Conservation (phyloP, 2,888 invertebrate genomes). For the Seira musarum region DNA sequence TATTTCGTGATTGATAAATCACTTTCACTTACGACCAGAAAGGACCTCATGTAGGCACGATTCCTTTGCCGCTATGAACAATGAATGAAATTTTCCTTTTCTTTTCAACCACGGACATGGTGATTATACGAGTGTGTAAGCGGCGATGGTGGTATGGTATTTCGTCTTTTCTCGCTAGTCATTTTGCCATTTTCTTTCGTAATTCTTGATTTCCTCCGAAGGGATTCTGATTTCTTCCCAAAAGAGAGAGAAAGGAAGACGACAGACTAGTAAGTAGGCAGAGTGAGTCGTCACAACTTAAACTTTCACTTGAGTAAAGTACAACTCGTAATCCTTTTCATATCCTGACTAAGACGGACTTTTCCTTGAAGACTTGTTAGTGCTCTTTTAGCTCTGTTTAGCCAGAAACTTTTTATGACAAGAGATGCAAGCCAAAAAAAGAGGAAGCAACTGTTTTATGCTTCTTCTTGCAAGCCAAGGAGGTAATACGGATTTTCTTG, state of each 20-base stretch:
- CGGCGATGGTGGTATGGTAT: constrained; percentile 13
- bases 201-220: constrained; percentile 52
- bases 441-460: neutral
- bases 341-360: neutral
- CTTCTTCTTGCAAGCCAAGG: neutral
- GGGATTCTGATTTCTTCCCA: constrained; percentile 39
- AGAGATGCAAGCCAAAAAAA: too few relatives aligned
- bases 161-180: constrained; percentile 35
- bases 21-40: constrained; percentile 48
- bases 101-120: constrained; percentile 1
- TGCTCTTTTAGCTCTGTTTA: constrained; percentile 9
- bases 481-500: neutral
- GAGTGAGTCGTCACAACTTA: too few relatives aligned
- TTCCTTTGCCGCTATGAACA: neutral
- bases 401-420: too few relatives aligned
- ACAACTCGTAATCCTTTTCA: too few relatives aligned
- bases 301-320: too few relatives aligned
- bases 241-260: constrained; percentile 1
- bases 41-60: too few relatives aligned
- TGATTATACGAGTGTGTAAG: too few relatives aligned
- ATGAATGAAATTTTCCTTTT: neutral
- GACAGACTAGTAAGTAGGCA: too few relatives aligned
- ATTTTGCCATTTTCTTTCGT: constrained; percentile 35
- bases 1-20: constrained; percentile 62
- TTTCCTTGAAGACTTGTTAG: constrained; percentile 1